Evolutionary conservation across 2,113 vertebrate species (phyloP).

Genomic region (Lagopus leucura): DNA sequence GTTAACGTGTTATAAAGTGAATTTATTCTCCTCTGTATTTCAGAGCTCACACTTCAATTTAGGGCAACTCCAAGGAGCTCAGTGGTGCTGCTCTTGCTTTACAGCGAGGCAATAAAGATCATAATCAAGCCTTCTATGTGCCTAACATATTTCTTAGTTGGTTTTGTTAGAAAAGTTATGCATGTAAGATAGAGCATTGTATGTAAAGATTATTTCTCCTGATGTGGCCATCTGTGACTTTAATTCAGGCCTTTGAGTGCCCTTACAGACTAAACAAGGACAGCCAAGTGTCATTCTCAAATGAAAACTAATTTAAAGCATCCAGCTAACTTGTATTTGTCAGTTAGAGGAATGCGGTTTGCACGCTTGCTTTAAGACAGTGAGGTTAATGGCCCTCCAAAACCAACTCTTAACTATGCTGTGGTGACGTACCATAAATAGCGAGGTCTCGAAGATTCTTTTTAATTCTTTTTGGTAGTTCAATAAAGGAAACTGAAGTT

Average conservation of each 20-base stretch:
- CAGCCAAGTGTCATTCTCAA: not conserved
- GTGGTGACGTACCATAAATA: not conserved
- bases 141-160: conserved; percentile 14
- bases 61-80: not conserved
- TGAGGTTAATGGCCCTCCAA: conserved; percentile 11
- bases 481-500: not conserved
- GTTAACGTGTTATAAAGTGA: conserved; percentile 2
- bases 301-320: conserved; percentile 18
- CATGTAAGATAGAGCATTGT: not conserved
- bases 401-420: conserved; percentile 24
- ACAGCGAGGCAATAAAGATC: conserved; percentile 56
- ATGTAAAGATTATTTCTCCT: conserved; percentile 21
- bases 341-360: not conserved
- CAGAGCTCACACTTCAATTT: conserved; percentile 44
- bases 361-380: conserved; percentile 22
- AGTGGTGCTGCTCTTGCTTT: not conserved
- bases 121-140: conserved; percentile 31
- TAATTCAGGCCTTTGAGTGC: not conserved
- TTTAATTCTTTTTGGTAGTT: not conserved
- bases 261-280: conserved; percentile 12
- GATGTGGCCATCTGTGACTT: not conserved
- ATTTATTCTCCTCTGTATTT: conserved; percentile 49
- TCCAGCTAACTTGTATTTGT: conserved; percentile 30
- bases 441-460: not conserved
- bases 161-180: conserved; percentile 25